phyloP scores from a whole-genome alignment of 2,113 vertebrate genomes.

The Hydropotes inermis region DNA sequence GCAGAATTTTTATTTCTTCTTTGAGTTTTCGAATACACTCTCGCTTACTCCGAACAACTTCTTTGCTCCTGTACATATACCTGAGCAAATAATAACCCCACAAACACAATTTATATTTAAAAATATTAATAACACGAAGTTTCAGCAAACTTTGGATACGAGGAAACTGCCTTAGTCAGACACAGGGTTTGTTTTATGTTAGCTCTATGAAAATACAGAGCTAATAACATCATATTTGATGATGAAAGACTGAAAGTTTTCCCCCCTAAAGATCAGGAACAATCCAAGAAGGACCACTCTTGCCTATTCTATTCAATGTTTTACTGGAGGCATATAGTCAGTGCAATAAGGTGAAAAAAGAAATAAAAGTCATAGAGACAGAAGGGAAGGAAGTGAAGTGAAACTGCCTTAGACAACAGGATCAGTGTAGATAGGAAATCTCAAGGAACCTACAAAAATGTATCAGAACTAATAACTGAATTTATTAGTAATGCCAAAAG shows the following conservation, averaged over 20 bases:
- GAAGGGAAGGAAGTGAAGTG: background rate
- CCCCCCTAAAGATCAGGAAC: background rate
- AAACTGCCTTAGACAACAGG: background rate
- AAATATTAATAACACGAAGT: background rate
- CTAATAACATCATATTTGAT: background rate
- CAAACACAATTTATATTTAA: background rate
- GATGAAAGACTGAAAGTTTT: background rate
- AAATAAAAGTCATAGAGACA: background rate
- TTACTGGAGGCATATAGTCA: background rate
- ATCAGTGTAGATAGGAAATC: background rate
- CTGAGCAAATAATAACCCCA: slow-evolving; percentile 74
- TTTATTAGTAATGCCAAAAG: background rate
- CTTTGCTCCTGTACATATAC: slow-evolving; percentile 93
- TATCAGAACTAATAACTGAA: background rate
- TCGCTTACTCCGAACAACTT: slow-evolving; percentile 88
- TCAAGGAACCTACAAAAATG: background rate
- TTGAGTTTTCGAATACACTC: slow-evolving; percentile 88
- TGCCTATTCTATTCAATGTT: background rate
- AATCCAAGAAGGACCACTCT: background rate
- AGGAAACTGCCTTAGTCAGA: background rate
- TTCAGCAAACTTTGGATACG: background rate
- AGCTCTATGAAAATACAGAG: background rate
- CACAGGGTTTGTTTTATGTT: background rate
- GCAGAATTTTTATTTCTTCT: slow-evolving; percentile 86
- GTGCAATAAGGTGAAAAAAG: background rate